phyloP scores from a whole-genome alignment of 2,888 invertebrate genomes.

The Koerneria pararmatus region DNA sequence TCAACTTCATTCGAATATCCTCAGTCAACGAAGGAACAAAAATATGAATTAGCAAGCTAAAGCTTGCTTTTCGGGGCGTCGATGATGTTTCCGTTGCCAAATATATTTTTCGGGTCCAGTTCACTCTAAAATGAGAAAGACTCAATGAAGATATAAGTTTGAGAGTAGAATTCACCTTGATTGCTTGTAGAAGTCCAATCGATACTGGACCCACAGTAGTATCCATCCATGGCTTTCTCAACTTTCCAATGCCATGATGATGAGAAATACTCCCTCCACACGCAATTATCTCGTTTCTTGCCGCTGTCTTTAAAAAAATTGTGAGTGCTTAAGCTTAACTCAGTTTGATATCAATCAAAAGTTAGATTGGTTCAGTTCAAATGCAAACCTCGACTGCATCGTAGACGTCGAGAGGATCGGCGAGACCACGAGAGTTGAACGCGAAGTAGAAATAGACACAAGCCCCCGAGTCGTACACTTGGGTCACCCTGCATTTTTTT shows the following conservation, averaged over 20 bases:
- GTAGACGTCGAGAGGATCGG: constrained; percentile 75
- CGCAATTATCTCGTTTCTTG: constrained; percentile 84
- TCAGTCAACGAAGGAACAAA: too few species aligned
- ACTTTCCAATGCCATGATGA: constrained; percentile 80
- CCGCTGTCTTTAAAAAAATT: constrained; percentile 68
- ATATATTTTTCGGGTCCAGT: constrained; percentile 89
- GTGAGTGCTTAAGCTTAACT: too few species aligned
- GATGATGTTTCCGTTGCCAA: constrained; percentile 80
- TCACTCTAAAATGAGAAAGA: constrained; percentile 63
- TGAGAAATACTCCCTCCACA: constrained; percentile 88
- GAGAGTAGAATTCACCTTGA: constrained; percentile 67
- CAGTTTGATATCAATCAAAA: not conserved
- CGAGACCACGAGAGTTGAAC: constrained; percentile 69
- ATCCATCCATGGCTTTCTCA: constrained; percentile 79
- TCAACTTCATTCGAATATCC: too few species aligned
- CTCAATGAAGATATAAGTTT: not conserved
- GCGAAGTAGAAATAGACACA: constrained; percentile 93
- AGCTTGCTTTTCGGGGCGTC: constrained; percentile 29
- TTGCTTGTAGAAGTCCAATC: constrained; percentile 73
- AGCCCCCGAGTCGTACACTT: constrained; percentile 93
- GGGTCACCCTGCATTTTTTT: constrained; percentile 72
- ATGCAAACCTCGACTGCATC: constrained; percentile 74
- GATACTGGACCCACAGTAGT: constrained; percentile 80
- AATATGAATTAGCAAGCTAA: not conserved
- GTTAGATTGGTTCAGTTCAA: not conserved